phyloP scores from a whole-genome alignment of 2,797 vertebrate genomes.

The Myiotriccus ornatus region DNA sequence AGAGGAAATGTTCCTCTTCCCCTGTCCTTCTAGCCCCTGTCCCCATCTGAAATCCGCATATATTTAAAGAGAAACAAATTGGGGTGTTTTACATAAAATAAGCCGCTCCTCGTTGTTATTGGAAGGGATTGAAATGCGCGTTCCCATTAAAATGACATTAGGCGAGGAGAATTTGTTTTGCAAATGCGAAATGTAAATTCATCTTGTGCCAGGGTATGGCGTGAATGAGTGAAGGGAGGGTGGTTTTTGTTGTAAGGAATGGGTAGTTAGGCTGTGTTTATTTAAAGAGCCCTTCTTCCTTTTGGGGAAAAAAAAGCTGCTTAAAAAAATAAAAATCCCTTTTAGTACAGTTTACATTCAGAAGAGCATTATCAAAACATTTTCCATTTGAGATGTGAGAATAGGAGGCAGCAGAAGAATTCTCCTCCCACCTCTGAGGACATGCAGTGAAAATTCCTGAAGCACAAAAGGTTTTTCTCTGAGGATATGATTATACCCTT shows the following conservation, averaged over 20 bases:
- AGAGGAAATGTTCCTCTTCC: conserved; percentile 36
- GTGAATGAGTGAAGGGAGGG: conserved; percentile 56
- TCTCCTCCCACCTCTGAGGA: conserved; percentile 33
- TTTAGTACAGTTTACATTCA: conserved; percentile 51
- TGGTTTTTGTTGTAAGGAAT: conserved; percentile 62
- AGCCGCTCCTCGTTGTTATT: conserved; percentile 35
- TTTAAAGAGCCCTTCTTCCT: conserved; percentile 56
- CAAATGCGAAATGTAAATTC: conserved; percentile 72
- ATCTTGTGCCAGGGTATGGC: conserved; percentile 45
- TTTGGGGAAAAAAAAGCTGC: background rate
- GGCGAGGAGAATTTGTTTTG: conserved; percentile 65
- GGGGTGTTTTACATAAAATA: conserved; percentile 35
- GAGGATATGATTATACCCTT: conserved; percentile 22
- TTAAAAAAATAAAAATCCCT: conserved; percentile 12
- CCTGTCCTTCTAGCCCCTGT: background rate
- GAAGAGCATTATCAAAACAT: conserved; percentile 44
- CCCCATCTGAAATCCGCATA: background rate
- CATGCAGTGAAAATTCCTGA: conserved; percentile 18
- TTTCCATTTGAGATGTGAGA: conserved; percentile 36
- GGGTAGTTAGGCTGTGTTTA: conserved; percentile 39
- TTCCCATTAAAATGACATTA: conserved; percentile 57
- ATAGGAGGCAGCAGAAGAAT: conserved; percentile 42
- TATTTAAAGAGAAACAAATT: conserved; percentile 27
- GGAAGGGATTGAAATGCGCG: conserved; percentile 35
- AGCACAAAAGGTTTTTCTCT: conserved; percentile 46